Conservation (phyloP, 2,113 vertebrate genomes). For the Jaculus jaculus region DNA sequence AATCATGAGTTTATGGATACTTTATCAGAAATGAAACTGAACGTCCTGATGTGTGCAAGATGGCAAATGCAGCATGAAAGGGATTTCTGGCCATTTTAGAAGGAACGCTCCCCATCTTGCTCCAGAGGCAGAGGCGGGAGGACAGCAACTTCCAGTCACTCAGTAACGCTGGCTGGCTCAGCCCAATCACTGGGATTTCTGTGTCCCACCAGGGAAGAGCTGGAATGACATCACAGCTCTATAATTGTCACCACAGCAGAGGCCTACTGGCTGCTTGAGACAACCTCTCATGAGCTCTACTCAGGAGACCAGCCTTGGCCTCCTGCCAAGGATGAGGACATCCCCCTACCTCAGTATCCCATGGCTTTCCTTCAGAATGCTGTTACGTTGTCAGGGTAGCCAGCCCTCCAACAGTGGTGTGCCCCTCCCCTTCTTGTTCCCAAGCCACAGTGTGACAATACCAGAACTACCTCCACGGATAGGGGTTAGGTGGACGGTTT, state of each 20-base stretch:
- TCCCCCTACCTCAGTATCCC: neutral
- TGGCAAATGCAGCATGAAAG: neutral
- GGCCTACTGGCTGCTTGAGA: neutral
- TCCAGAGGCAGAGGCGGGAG: neutral
- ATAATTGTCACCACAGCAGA: neutral
- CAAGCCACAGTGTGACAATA: neutral
- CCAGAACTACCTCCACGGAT: neutral
- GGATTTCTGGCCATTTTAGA: neutral
- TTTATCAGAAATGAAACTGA: slow-evolving; percentile 12
- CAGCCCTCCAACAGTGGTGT: neutral
- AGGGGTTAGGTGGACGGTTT: neutral
- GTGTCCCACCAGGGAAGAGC: neutral
- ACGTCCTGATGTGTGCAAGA: neutral
- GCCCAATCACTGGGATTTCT: neutral
- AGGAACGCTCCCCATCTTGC: neutral
- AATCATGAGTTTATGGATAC: neutral
- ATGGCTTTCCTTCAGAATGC: neutral
- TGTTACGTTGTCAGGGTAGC: neutral
- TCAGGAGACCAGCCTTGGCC: neutral
- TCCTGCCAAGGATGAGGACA: neutral
- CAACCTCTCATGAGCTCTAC: neutral
- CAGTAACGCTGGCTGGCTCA: neutral
- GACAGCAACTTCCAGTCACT: neutral
- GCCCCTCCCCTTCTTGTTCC: neutral
- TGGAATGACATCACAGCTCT: neutral